Base-by-base conservation (phyloP, 2,797 vertebrate species). In the Microchirus variegatus region DNA sequence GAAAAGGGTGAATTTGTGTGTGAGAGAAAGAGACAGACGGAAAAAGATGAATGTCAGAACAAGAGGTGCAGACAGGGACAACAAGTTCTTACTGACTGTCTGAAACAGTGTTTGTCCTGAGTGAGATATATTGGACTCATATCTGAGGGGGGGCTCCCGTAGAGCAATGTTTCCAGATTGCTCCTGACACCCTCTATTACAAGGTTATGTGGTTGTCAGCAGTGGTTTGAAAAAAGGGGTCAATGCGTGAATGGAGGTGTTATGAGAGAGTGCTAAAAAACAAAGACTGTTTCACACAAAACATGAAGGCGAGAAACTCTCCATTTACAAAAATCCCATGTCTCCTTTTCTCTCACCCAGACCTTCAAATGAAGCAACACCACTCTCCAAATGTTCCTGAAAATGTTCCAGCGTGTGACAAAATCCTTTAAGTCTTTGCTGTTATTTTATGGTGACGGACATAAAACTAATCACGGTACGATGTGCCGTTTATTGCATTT, bases 131-230 rank as follows among this genome's bases (percentile, higher is more conserved):
- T 62, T 19, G 2, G 59, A 47, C 61, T 63, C 66, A 52, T 53
- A 58, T 81, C 57, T 55, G 53, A 62, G 48, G 36, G n/a, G 61
- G 55, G 42, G 52, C 47, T 86, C 72, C 60, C 46, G 71, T 44
- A 73, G 53, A 69, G 63, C 59, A 70, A 15, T 18, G 64, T 60
- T 56, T 75, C 61, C 73, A 74, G 74, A 88, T 83, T 77, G 77
- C 62, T 78, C 69, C 69, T 61, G 65, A 85, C 85, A 85, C 68
- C 68, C 26, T 80, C 58, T 65, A 65, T 84, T 80, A 79, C 72
- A 70, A 77, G 77, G 83, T 86, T 82, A 79, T 72, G 65, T 77
- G 63, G 62, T 77, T 80, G 75, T 86, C 76, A 66, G 68, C 77
- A 74, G 74, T 42, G 14, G 53, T 84, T 84, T 83, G 59, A 80